Percentiles rank a stretch among this genome's conserved stretches.
Evolutionary conservation across 1,140 invertebrate genomes (phyloP).

Genomic region (Scylla paramamosain): DNA sequence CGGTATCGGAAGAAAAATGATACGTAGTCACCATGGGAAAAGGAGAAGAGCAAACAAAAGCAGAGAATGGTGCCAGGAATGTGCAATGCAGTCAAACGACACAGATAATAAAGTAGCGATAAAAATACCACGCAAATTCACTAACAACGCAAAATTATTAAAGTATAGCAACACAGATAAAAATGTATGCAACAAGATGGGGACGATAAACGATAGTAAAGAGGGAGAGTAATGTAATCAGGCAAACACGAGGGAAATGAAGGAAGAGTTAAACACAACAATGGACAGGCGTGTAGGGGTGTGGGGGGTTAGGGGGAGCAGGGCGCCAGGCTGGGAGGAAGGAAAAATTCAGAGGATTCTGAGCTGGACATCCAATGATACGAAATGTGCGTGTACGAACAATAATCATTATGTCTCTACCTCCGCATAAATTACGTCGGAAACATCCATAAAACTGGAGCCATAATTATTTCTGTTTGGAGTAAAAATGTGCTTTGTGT

Average conservation of each 20-base stretch:
- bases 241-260: not conserved
- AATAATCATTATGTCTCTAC: constrained; percentile 33
- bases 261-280: not conserved
- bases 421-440: not conserved
- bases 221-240: not conserved
- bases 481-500: not conserved
- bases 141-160: too few species aligned
- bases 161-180: not conserved
- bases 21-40: not conserved
- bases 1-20: not conserved
- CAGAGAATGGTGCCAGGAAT: not conserved
- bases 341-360: not conserved
- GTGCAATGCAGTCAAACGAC: not conserved
- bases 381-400: constrained; percentile 37
- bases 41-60: not conserved
- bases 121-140: too few species aligned
- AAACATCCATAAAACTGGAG: constrained; percentile 10
- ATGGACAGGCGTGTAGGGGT: not conserved
- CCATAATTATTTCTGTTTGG: constrained; percentile 29
- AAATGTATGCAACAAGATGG: not conserved
- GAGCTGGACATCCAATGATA: constrained; percentile 11
- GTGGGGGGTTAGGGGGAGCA: not conserved
- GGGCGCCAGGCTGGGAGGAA: not conserved
- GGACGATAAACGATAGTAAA: not conserved
- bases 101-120: too few species aligned